These are phyloP conservation scores for Tenthredo distinguenda DNA, from an alignment of 2,888 invertebrate genomes.

Conservation along the genomic window DNA sequence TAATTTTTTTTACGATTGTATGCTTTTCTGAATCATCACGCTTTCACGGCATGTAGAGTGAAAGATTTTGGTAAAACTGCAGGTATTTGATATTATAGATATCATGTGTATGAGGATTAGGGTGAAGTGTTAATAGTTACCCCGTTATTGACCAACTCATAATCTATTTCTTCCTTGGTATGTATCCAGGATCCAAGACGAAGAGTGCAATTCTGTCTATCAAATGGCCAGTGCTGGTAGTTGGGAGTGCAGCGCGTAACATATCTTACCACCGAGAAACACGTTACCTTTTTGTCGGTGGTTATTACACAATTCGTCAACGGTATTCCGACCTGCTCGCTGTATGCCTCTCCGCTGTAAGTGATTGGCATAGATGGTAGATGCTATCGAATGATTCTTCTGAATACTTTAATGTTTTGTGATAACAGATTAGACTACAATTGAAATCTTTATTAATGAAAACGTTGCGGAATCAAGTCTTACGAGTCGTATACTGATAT, in stretches of 20 bases:
- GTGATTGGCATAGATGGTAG: neutral
- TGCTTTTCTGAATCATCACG: neutral
- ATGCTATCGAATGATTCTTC: neutral
- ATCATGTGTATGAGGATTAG: neutral
- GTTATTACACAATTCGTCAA: constrained; percentile 79
- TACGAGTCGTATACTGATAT: constrained; percentile 87
- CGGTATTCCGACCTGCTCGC: constrained; percentile 62
- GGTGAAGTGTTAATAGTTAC: constrained; percentile 58
- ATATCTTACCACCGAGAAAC: constrained; percentile 81
- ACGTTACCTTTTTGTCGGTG: constrained; percentile 81
- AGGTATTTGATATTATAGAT: neutral
- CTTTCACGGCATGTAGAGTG: neutral
- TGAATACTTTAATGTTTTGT: neutral
- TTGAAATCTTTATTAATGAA: neutral
- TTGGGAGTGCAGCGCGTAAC: constrained; percentile 82
- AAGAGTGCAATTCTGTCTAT: constrained; percentile 83
- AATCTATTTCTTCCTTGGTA: constrained; percentile 83
- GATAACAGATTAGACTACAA: neutral
- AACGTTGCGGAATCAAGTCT: constrained; percentile 58
- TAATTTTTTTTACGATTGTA: no score
- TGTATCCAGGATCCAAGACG: constrained; percentile 85
- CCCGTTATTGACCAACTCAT: constrained; percentile 72
- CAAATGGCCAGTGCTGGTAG: constrained; percentile 84
- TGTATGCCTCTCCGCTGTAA: constrained; percentile 67
- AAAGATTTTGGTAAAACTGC: neutral